These are phyloP conservation scores for Drosophila jambulina DNA, from an alignment of 1,140 invertebrate genomes.

Conservation along the genomic window DNA sequence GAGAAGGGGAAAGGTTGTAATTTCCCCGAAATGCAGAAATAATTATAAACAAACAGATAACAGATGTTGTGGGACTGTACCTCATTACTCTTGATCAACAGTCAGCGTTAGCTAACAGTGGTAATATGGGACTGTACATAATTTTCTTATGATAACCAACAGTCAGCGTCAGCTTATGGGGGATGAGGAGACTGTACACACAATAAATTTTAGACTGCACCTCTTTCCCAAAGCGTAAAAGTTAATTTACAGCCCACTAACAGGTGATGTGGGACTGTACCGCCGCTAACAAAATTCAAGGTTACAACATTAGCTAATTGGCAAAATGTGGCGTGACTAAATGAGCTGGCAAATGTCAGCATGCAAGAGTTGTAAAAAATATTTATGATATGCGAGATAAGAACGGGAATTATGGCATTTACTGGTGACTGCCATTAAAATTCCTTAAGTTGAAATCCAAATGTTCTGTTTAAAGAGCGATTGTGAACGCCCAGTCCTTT, in stretches of 20 bases:
- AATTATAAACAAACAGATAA: constrained; percentile 19
- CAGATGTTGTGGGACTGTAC: constrained; percentile 17
- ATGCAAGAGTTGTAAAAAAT: constrained; percentile 44
- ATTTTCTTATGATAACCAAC: neutral
- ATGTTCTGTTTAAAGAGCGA: constrained; percentile 10
- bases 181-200: neutral
- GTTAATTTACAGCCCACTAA: constrained; percentile 36
- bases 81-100: neutral
- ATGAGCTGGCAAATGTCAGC: constrained; percentile 32
- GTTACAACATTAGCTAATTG: constrained; percentile 64
- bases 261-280: constrained; percentile 31
- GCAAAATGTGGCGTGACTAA: constrained; percentile 51
- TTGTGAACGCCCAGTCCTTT: neutral
- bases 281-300: constrained; percentile 16
- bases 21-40: neutral
- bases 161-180: neutral
- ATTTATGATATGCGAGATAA: constrained; percentile 43
- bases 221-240: neutral
- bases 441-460: neutral
- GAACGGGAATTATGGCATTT: constrained; percentile 11
- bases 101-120: neutral
- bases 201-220: too few species aligned
- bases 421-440: neutral
- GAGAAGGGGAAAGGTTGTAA: neutral
- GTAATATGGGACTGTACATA: neutral